These are phyloP conservation scores for Euproctis similis DNA, from an alignment of 2,888 invertebrate species.

Conservation along the genomic window DNA sequence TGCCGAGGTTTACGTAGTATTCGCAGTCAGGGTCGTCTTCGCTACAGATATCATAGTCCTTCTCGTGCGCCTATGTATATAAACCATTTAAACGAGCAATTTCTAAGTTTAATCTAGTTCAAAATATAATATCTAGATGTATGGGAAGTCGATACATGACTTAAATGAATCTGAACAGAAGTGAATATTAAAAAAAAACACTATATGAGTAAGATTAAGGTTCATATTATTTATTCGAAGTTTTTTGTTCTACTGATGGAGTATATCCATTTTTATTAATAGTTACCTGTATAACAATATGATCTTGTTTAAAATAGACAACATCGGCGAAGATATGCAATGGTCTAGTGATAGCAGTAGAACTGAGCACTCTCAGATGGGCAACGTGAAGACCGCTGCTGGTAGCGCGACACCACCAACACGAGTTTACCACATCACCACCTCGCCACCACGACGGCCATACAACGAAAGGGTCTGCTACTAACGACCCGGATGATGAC, in stretches of 20 bases:
- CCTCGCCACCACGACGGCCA: conserved; percentile 45
- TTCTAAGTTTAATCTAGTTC: too few species aligned
- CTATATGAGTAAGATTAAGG: too few species aligned
- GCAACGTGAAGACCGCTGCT: conserved; percentile 33
- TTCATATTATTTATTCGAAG: too few species aligned
- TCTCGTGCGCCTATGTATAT: conserved; percentile 43
- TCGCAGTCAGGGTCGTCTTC: conserved; percentile 47
- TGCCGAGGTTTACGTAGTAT: conserved; percentile 49
- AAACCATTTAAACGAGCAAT: too few species aligned
- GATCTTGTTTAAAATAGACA: conserved; percentile 32
- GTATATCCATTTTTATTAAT: too few species aligned
- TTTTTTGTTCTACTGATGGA: too few species aligned
- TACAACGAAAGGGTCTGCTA: conserved; percentile 33
- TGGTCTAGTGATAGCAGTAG: conserved; percentile 37
- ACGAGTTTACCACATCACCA: conserved; percentile 31
- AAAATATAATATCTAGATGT: too few species aligned
- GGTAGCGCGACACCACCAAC: conserved; percentile 32
- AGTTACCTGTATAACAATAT: conserved; percentile 39
- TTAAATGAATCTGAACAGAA: too few species aligned
- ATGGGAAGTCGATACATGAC: too few species aligned
- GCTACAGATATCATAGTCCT: conserved; percentile 51
- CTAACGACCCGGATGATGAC: conserved; percentile 20
- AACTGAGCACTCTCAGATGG: conserved; percentile 34
- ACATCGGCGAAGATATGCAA: conserved; percentile 48
- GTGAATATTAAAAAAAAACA: too few species aligned